These are phyloP conservation scores for Tenthredo mesomela DNA, from an alignment of 2,888 invertebrate genomes.

Conservation along the genomic window DNA sequence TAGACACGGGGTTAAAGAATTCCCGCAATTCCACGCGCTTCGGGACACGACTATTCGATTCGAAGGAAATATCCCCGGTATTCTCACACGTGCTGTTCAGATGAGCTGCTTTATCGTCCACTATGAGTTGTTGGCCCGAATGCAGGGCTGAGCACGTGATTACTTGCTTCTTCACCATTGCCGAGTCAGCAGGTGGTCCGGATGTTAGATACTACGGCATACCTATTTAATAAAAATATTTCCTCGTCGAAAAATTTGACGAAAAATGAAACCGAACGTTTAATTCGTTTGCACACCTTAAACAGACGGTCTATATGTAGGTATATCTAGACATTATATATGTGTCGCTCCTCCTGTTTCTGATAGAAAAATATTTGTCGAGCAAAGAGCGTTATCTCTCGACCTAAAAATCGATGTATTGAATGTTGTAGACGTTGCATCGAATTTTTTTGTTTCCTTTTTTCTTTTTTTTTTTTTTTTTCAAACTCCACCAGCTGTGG, in stretches of 20 bases:
- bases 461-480: too few relatives aligned
- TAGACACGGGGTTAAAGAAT: not conserved
- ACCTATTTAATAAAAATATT: not conserved
- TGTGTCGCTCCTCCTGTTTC: not conserved
- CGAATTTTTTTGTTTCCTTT: too few relatives aligned
- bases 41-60: conserved; percentile 35
- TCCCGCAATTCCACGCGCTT: conserved; percentile 4
- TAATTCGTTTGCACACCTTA: not conserved
- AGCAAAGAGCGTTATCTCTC: not conserved
- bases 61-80: conserved; percentile 31
- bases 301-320: not conserved
- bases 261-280: not conserved
- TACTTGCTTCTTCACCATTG: not conserved
- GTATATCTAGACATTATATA: not conserved
- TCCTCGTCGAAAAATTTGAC: not conserved
- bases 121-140: conserved; percentile 35
- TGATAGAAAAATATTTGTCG: not conserved
- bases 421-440: not conserved
- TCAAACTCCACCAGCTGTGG: not conserved
- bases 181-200: not conserved
- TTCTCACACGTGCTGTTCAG: not conserved
- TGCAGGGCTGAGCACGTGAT: conserved; percentile 19
- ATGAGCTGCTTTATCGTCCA: conserved; percentile 9
- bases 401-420: not conserved
- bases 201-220: not conserved